Percentiles rank a stretch among this genome's conserved stretches.
Conservation (phyloP, 1,140 invertebrate genomes). For the Drosophila gunungcola region DNA sequence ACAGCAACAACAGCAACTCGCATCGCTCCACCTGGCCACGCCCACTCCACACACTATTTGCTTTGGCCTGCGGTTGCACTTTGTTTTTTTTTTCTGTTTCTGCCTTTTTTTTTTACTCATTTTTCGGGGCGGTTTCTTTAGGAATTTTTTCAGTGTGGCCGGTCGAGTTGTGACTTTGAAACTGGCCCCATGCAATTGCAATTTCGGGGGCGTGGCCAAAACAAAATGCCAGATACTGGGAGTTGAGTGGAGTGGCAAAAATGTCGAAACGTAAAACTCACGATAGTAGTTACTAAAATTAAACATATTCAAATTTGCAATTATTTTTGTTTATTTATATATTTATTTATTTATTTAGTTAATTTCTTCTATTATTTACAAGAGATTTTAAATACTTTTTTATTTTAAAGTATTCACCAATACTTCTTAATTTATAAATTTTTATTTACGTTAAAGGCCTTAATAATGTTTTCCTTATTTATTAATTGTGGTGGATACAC, state of each 20-base stretch:
- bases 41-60: conserved; percentile 69
- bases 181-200: conserved; percentile 11
- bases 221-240: neutral
- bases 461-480: too few species aligned
- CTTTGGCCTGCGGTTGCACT: conserved; percentile 67
- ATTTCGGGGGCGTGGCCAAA: conserved; percentile 26
- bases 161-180: conserved; percentile 31
- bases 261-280: neutral
- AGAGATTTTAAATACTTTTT: too few species aligned
- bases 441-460: too few species aligned
- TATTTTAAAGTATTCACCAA: too few species aligned
- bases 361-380: too few species aligned
- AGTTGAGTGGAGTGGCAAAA: neutral
- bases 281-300: neutral
- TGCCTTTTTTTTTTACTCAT: conserved; percentile 4
- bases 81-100: conserved; percentile 28
- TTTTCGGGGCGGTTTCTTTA: conserved; percentile 32
- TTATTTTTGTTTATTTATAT: too few species aligned
- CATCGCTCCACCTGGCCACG: conserved; percentile 53
- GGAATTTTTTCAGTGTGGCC: conserved; percentile 21
- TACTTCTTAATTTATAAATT: too few species aligned
- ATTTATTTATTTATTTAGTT: too few species aligned
- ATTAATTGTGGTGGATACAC: too few species aligned
- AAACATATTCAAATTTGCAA: neutral
- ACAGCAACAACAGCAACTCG: conserved; percentile 8